phyloP scores from a whole-genome alignment of 2,888 invertebrate genomes.

The Resseliella maxima region DNA sequence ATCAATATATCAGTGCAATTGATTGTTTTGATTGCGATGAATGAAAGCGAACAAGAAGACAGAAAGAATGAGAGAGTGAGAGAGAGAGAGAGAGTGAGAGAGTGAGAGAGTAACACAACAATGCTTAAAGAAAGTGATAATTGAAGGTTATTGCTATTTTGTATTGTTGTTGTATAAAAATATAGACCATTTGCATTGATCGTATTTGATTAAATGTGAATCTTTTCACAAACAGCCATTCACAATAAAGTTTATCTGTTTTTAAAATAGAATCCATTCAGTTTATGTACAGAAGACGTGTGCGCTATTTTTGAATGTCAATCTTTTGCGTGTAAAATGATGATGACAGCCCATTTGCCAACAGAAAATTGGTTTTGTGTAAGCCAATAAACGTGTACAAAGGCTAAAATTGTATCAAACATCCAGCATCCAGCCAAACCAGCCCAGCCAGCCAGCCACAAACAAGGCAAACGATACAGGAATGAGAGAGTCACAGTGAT shows the following conservation, averaged over 20 bases:
- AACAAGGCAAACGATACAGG: background rate
- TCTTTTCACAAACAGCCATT: constrained; percentile 19
- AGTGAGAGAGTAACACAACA: too few species aligned
- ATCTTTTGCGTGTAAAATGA: background rate
- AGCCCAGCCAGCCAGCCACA: too few species aligned
- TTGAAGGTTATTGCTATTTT: constrained; percentile 15
- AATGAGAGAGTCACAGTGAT: background rate
- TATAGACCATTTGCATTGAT: background rate
- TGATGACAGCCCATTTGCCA: background rate
- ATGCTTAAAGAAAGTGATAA: background rate
- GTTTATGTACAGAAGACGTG: background rate
- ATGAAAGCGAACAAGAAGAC: too few species aligned
- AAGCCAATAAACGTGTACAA: too few species aligned
- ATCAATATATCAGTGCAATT: too few species aligned
- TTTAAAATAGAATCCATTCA: constrained; percentile 15
- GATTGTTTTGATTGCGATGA: too few species aligned
- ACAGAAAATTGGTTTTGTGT: background rate
- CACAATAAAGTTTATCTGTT: background rate
- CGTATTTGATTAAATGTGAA: constrained; percentile 6
- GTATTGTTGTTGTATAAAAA: background rate
- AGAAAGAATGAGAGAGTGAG: too few species aligned
- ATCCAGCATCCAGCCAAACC: too few species aligned
- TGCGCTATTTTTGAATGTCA: constrained; percentile 30
- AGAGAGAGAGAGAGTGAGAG: too few species aligned
- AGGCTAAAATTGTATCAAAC: too few species aligned